Evolutionary conservation across 2,113 vertebrate species (phyloP).

Genomic region (Erpornis zantholeuca): DNA sequence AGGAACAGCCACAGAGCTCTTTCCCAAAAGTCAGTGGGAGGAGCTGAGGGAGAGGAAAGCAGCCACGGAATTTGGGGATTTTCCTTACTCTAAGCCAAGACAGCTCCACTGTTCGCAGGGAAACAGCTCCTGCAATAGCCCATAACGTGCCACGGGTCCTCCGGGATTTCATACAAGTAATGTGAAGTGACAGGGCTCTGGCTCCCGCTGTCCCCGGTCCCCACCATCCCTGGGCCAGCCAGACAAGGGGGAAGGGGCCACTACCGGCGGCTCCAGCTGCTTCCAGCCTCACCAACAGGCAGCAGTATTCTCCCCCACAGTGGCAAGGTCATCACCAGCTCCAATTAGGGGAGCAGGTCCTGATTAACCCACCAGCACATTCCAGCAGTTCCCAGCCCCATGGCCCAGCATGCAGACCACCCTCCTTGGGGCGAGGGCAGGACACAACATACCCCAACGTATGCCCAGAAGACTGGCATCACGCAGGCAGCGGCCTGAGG

Average conservation of each 20-base stretch:
- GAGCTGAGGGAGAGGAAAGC: background rate
- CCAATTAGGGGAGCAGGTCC: background rate
- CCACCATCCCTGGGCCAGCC: background rate
- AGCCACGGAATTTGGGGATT: background rate
- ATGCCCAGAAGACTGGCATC: background rate
- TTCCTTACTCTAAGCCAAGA: background rate
- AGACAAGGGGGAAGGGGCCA: background rate
- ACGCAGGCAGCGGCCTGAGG: rapidly evolving
- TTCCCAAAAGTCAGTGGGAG: background rate
- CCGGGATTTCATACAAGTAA: background rate
- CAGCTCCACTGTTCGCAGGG: background rate
- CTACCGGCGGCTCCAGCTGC: background rate
- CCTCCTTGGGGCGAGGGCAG: rapidly evolving
- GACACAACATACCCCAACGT: rapidly evolving
- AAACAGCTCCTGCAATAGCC: background rate
- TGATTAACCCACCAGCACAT: background rate
- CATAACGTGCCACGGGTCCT: background rate
- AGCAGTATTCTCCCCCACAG: background rate
- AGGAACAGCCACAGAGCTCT: background rate
- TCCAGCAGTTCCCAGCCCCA: background rate
- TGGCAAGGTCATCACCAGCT: background rate
- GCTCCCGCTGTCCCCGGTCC: background rate
- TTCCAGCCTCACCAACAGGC: background rate
- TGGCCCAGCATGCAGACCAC: rapidly evolving
- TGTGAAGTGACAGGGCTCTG: conserved; percentile 22